A percentile compares a stretch with the other conserved stretches of the same genome.
Evolutionary conservation across 2,113 vertebrate species (phyloP).

Genomic region (Neodon shergylaensis): DNA sequence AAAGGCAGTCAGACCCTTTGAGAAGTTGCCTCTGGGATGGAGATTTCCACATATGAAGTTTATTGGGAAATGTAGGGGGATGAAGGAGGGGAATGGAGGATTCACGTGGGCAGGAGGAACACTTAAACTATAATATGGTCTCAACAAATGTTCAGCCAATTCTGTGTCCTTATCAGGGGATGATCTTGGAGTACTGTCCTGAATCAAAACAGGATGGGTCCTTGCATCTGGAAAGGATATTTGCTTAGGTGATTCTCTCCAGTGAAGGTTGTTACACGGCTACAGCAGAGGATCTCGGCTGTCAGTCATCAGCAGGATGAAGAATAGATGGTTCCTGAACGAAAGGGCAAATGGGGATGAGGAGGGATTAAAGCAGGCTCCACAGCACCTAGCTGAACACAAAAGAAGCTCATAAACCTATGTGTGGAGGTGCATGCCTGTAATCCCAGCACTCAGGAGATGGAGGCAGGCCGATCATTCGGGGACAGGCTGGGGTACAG

Average conservation of each 20-base stretch:
- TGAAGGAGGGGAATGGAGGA: neutral
- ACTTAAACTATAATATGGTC: neutral
- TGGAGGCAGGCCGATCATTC: neutral
- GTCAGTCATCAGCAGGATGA: neutral
- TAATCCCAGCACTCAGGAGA: neutral
- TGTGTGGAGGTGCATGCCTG: neutral
- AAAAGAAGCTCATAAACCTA: neutral
- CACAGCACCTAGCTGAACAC: neutral
- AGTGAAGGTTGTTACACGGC: neutral
- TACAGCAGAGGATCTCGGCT: neutral
- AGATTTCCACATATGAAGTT: neutral
- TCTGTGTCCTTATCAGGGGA: neutral
- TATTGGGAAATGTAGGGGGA: neutral
- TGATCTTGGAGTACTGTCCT: neutral
- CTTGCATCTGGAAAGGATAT: neutral
- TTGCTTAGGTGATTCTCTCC: neutral
- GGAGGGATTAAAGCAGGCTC: neutral
- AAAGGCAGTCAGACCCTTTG: neutral
- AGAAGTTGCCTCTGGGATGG: neutral
- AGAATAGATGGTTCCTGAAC: neutral
- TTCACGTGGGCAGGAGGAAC: neutral
- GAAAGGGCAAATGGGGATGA: neutral
- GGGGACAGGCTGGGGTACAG: neutral
- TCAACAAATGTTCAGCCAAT: neutral
- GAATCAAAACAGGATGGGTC: neutral